phyloP scores from a whole-genome alignment of 2,888 invertebrate genomes.

The Trileptium ribeirensis region DNA sequence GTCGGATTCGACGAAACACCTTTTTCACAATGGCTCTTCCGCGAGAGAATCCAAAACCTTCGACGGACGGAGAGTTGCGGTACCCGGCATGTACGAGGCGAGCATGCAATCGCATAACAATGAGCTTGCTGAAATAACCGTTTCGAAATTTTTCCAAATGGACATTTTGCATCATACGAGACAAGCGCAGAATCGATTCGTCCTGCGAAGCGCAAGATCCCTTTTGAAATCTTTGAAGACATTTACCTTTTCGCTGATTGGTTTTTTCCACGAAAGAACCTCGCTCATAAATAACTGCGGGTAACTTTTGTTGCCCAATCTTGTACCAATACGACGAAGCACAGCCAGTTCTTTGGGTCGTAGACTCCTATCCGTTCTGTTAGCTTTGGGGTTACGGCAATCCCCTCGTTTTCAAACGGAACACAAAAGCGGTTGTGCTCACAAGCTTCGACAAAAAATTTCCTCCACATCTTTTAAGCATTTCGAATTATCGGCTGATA shows the following conservation, averaged over 20 bases:
- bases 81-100: background rate
- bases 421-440: too few relatives aligned
- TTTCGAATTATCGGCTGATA: too few relatives aligned
- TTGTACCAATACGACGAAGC: too few relatives aligned
- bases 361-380: too few relatives aligned
- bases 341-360: too few relatives aligned
- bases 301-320: too few relatives aligned
- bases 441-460: too few relatives aligned
- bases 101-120: background rate
- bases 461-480: too few relatives aligned
- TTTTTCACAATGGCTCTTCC: background rate
- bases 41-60: conserved; percentile 7
- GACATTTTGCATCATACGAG: background rate
- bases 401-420: too few relatives aligned
- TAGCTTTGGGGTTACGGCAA: too few relatives aligned
- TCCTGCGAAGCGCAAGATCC: background rate
- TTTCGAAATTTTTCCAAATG: background rate
- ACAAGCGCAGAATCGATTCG: background rate
- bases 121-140: background rate
- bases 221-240: background rate
- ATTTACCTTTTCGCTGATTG: background rate
- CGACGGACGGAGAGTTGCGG: background rate
- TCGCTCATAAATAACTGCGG: too few relatives aligned
- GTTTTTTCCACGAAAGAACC: too few relatives aligned
- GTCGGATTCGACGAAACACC: background rate